Conservation (phyloP, 2,113 vertebrate species). For the Pseudonaja textilis region DNA sequence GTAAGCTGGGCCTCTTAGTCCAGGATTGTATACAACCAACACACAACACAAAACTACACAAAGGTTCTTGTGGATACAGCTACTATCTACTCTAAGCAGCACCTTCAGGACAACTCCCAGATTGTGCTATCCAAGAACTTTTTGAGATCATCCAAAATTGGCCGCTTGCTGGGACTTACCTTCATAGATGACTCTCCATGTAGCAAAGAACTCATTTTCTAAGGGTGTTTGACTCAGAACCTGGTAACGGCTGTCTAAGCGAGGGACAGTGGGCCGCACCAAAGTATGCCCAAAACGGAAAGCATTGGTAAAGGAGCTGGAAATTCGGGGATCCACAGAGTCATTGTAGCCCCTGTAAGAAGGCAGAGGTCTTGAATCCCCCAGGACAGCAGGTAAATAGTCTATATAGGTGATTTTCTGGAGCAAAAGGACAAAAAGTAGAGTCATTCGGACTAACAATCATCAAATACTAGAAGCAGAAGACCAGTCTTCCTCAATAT, state of each 20-base stretch:
- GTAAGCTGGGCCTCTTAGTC: neutral
- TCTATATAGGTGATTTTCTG: slow-evolving; percentile 86
- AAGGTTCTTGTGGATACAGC: neutral
- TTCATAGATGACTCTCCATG: slow-evolving; percentile 83
- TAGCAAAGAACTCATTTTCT: slow-evolving; percentile 76
- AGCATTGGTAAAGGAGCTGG: slow-evolving; percentile 85
- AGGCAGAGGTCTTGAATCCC: rapidly evolving
- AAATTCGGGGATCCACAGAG: slow-evolving; percentile 76
- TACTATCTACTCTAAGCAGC: neutral
- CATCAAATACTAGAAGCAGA: neutral
- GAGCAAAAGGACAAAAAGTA: neutral
- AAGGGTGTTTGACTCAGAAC: slow-evolving; percentile 67
- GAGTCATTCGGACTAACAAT: neutral
- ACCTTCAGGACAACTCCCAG: neutral
- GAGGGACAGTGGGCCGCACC: slow-evolving; percentile 75
- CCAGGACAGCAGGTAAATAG: slow-evolving; percentile 80
- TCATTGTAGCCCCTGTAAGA: slow-evolving; percentile 72
- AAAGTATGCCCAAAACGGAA: slow-evolving; percentile 86
- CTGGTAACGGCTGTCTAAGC: slow-evolving; percentile 68
- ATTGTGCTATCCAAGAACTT: neutral
- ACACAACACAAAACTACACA: neutral
- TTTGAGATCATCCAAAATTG: neutral
- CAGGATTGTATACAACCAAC: neutral
- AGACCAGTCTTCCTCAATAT: neutral
- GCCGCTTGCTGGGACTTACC: slow-evolving; percentile 63